These are phyloP conservation scores for Epinotia ramella DNA, from an alignment of 2,888 invertebrate species.

Conservation along the genomic window DNA sequence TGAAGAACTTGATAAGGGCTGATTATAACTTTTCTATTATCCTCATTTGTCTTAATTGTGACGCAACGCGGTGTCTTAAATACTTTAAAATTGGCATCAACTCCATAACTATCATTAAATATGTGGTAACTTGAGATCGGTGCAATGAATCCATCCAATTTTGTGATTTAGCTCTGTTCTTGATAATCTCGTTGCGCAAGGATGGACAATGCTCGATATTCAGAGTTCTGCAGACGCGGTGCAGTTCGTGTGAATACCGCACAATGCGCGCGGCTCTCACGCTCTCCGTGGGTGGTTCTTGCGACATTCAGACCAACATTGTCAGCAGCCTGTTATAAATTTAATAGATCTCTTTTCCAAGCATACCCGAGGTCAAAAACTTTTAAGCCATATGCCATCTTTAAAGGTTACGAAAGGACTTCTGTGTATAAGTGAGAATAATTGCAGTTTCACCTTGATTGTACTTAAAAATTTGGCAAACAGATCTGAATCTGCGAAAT, in stretches of 20 bases:
- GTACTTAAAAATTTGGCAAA: neutral
- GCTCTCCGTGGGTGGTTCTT: conserved; percentile 76
- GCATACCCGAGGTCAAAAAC: conserved; percentile 19
- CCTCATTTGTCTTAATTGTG: neutral
- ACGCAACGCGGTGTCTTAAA: neutral
- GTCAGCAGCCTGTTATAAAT: conserved; percentile 46
- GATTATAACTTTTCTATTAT: conserved; percentile 23
- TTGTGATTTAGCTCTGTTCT: conserved; percentile 35
- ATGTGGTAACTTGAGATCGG: neutral
- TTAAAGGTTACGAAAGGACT: conserved; percentile 1
- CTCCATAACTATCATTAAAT: conserved; percentile 1
- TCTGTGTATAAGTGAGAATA: neutral
- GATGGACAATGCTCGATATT: conserved; percentile 66
- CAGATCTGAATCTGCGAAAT: conserved; percentile 20
- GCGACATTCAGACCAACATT: conserved; percentile 65
- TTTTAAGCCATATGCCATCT: conserved; percentile 13
- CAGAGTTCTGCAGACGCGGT: conserved; percentile 68
- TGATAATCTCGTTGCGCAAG: conserved; percentile 57
- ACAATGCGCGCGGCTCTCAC: conserved; percentile 75
- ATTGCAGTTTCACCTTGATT: conserved; percentile 10
- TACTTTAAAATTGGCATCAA: neutral
- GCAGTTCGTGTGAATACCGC: conserved; percentile 74
- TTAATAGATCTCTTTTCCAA: conserved; percentile 37
- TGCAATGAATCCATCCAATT: conserved; percentile 37
- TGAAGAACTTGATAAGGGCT: conserved; percentile 28